A percentile compares a stretch with the other conserved stretches of the same genome.
These are phyloP conservation scores for Leptopilina boulardi DNA, from an alignment of 1,140 invertebrate genomes.

Conservation along the genomic window DNA sequence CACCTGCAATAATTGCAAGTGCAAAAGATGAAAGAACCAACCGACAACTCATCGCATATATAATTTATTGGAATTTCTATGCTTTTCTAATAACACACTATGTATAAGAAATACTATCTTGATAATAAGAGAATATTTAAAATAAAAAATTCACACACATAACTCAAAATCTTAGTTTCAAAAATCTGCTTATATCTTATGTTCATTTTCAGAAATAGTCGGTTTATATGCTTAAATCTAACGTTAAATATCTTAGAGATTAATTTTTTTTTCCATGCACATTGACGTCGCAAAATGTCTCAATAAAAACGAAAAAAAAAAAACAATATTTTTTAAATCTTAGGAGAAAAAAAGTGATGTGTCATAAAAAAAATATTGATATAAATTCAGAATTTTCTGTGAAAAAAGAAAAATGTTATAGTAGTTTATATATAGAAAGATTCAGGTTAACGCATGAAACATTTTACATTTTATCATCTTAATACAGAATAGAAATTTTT, in stretches of 20 bases:
- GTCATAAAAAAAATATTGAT: conserved; percentile 1
- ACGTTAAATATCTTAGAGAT: too few species aligned
- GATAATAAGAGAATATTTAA: too few species aligned
- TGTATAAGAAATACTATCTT: background rate
- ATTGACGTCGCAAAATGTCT: too few species aligned
- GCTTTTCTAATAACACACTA: background rate
- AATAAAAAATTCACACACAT: background rate
- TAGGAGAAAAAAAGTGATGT: background rate
- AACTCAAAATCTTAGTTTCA: too few species aligned
- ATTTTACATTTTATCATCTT: conserved; percentile 16
- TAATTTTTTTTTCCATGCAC: too few species aligned
- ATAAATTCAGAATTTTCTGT: background rate
- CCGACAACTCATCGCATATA: too few species aligned
- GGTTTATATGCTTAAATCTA: too few species aligned
- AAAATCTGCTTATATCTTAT: too few species aligned
- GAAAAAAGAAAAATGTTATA: background rate
- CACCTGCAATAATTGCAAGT: background rate
- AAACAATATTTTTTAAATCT: too few species aligned
- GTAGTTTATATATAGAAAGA: background rate
- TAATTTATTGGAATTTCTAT: conserved; percentile 2
- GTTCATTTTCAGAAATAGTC: too few species aligned
- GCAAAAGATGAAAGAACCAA: background rate
- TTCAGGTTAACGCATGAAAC: background rate
- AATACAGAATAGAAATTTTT: conserved; percentile 5
- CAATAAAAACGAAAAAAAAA: too few species aligned